These are phyloP conservation scores for Pollenia labialis DNA, from an alignment of 2,888 invertebrate species.

Conservation along the genomic window DNA sequence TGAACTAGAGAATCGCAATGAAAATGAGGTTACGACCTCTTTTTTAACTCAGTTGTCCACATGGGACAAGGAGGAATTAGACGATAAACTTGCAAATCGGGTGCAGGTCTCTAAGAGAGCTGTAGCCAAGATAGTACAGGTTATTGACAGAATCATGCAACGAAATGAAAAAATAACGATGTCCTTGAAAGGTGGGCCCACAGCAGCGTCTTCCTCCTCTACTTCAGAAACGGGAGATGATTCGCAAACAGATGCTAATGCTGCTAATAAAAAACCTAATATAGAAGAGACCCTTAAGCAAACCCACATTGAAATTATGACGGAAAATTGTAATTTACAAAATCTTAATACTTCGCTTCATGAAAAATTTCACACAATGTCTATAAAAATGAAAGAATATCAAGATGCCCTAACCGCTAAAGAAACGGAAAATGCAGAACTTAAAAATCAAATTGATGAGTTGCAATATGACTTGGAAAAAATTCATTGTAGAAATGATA, in stretches of 20 bases:
- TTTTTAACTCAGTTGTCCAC: constrained; percentile 97
- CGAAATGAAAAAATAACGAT: constrained; percentile 97
- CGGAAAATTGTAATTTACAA: constrained; percentile 96
- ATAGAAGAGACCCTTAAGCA: constrained; percentile 93
- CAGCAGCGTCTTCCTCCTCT: constrained; percentile 35
- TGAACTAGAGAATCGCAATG: constrained; percentile 97
- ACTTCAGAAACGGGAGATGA: constrained; percentile 69
- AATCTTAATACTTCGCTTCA: constrained; percentile 95
- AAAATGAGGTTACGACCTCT: constrained; percentile 97
- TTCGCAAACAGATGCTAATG: constrained; percentile 65
- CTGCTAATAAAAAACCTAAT: constrained; percentile 72
- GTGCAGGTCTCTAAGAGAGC: constrained; percentile 98
- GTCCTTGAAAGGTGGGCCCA: constrained; percentile 89
- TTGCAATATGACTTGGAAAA: constrained; percentile 96
- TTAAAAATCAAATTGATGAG: constrained; percentile 98
- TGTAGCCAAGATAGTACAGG: constrained; percentile 97
- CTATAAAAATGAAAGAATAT: constrained; percentile 92
- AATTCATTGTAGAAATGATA: constrained; percentile 94
- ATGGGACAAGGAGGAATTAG: constrained; percentile 98
- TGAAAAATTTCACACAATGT: constrained; percentile 96
- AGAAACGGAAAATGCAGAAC: constrained; percentile 97
- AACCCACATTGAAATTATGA: constrained; percentile 93
- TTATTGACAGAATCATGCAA: constrained; percentile 97
- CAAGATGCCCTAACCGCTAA: constrained; percentile 92
- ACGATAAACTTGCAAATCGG: constrained; percentile 96